Evolutionary conservation across 2,113 vertebrate species (phyloP), one percentile per base, ranked within the genome.

Genomic region (Macaca fascicularis): DNA sequence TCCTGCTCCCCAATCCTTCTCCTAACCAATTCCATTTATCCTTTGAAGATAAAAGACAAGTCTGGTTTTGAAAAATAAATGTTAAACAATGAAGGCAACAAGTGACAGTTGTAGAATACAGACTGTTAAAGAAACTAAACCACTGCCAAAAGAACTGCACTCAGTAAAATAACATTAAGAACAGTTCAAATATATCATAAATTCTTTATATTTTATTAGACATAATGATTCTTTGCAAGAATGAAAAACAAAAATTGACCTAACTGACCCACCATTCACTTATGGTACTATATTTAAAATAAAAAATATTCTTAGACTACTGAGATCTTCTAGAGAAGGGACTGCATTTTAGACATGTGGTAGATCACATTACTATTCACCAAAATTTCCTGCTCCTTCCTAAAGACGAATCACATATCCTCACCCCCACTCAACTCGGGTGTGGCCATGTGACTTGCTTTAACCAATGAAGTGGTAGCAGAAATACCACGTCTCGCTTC

Each of bases 11-110:
- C 11, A 25, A 38, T 19, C 8, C n/a, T 72, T 89, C 8, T 38
- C 45, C 59, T 57, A 89, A 75, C 38, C 38, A 64, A 38, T 70
- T 85, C 72, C 40, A n/a, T 92, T 90, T 64, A 67, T 67, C 70
- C 81, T 92, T 16, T 81, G 11, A 72, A 93, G 16, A 84, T 30
- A 85, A 92, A 43, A 86, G 45, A 61, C 59, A 78, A 48, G n/a
- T 40, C 69, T 94, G 67, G 30, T 74, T 81, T 91, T 95, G 43
- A 93, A 89, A 96, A 85, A 52, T 20, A 80, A 70, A 92, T n/a
- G 38, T 74, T 74, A 43, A 89, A 69, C 59, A 59, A 88, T 32
- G 81, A 89, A 64, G 64, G 10, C 40, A 70, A 80, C 16, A 59
- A 84, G 23, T 32, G 7, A 78, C 8, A 75, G 19, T 20, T 75